phyloP scores from a whole-genome alignment of 2,888 invertebrate genomes.

The Epinotia bilunana region DNA sequence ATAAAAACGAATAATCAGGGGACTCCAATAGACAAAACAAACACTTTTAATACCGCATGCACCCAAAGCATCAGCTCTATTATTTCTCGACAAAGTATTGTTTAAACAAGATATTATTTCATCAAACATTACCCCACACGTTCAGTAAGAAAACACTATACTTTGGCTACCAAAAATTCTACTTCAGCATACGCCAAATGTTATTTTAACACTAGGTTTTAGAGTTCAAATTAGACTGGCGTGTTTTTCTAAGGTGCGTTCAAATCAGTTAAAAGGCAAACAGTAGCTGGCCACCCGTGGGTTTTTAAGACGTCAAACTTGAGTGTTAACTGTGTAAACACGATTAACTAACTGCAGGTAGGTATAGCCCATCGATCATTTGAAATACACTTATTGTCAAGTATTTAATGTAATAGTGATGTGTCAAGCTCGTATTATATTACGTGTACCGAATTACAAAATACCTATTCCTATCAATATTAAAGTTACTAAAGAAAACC shows the following conservation, averaged over 20 bases:
- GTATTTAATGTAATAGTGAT: slow-evolving; percentile 55
- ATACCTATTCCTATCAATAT: no score
- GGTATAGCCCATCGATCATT: slow-evolving; percentile 71
- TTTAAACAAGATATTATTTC: slow-evolving; percentile 65
- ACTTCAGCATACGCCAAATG: slow-evolving; percentile 8
- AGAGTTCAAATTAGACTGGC: slow-evolving; percentile 46
- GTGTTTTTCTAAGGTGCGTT: slow-evolving; percentile 60
- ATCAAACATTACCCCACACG: slow-evolving; percentile 60
- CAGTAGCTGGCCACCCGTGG: slow-evolving; percentile 80
- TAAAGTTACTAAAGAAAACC: no score
- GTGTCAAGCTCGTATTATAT: neutral
- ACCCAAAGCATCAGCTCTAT: slow-evolving; percentile 41
- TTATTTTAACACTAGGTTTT: neutral
- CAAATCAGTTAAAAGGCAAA: slow-evolving; percentile 72
- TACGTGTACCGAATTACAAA: no score
- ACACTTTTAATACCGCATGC: slow-evolving; percentile 42
- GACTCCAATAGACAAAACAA: slow-evolving; percentile 33
- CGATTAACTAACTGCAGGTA: slow-evolving; percentile 70
- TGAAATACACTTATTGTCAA: slow-evolving; percentile 49
- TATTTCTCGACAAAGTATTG: slow-evolving; percentile 59
- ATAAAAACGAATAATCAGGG: neutral
- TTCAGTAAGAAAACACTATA: slow-evolving; percentile 50
- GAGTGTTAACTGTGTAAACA: slow-evolving; percentile 76
- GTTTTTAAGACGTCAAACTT: slow-evolving; percentile 67
- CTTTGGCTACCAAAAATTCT: slow-evolving; percentile 32